Conservation (phyloP, 2,797 vertebrate genomes). For the Propithecus deckenii region DNA sequence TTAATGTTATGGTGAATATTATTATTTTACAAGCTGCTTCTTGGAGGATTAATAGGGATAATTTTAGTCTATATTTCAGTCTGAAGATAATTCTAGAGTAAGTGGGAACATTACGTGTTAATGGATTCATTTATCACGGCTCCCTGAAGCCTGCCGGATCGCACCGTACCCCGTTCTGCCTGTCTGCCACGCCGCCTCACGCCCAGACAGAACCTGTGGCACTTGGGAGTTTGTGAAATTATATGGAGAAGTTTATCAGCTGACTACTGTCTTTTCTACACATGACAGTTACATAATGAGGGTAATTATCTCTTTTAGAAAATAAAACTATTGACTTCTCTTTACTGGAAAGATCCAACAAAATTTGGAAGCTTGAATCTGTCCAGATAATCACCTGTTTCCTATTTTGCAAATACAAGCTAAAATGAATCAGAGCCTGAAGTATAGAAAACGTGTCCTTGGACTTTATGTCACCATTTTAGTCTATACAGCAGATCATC, state of each 20-base stretch:
- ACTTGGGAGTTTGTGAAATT: neutral
- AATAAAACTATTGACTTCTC: conserved; percentile 5
- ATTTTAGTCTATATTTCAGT: conserved; percentile 29
- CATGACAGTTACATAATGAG: neutral
- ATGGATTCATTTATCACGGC: conserved; percentile 24
- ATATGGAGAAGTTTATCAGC: neutral
- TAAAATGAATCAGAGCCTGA: neutral
- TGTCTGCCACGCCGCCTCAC: neutral
- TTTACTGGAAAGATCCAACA: neutral
- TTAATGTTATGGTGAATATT: neutral
- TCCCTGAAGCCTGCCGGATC: neutral
- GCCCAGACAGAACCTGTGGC: neutral
- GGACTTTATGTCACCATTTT: neutral
- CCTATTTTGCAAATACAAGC: neutral
- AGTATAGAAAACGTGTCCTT: neutral
- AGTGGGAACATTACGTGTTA: conserved; percentile 41
- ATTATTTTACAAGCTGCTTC: conserved; percentile 43
- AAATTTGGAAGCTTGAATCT: neutral
- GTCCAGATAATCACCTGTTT: neutral
- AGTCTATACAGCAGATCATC: neutral
- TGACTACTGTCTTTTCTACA: neutral
- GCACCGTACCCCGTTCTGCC: neutral
- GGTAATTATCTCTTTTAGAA: conserved; percentile 20
- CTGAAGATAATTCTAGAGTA: conserved; percentile 46
- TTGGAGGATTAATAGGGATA: conserved; percentile 43